Conservation (phyloP, 2,113 vertebrate species). For the Maccullochella peelii region DNA sequence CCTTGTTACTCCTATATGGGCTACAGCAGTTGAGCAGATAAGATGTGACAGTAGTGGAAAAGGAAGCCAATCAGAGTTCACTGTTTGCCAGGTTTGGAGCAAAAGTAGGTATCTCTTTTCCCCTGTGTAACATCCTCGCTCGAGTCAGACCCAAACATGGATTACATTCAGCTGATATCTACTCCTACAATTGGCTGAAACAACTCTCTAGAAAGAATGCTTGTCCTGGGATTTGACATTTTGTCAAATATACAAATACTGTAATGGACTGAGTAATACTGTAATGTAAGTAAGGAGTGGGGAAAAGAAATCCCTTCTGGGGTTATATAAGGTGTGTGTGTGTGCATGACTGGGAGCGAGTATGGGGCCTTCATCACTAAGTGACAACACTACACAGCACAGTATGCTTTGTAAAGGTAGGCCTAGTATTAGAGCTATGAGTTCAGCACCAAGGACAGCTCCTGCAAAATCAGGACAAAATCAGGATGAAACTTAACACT, state of each 20-base stretch:
- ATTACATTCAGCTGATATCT: slow-evolving; percentile 21
- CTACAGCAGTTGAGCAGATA: slow-evolving; percentile 8
- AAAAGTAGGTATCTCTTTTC: slow-evolving; percentile 20
- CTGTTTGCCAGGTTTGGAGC: slow-evolving; percentile 8
- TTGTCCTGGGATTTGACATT: slow-evolving; percentile 22
- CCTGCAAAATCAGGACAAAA: neutral
- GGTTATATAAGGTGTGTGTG: slow-evolving; percentile 7
- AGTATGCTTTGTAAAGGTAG: neutral
- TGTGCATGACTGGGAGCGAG: neutral
- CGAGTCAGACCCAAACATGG: slow-evolving; percentile 25
- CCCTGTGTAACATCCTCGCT: slow-evolving; percentile 6
- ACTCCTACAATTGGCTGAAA: slow-evolving; percentile 4
- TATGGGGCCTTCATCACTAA: neutral
- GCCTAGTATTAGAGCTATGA: neutral
- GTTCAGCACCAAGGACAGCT: slow-evolving; percentile 53
- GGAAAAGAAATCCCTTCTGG: neutral
- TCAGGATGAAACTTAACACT: neutral
- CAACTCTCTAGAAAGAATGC: neutral
- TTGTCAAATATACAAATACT: slow-evolving; percentile 29
- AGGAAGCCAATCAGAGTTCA: slow-evolving; percentile 17
- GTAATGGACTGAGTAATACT: slow-evolving; percentile 30
- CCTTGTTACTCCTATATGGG: neutral
- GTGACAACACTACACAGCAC: neutral
- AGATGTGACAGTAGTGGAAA: slow-evolving; percentile 28
- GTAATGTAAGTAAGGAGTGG: neutral